Evolutionary conservation across 2,797 vertebrate species (phyloP), one percentile per base, ranked within the genome.

Genomic region (Simalia tracyae): DNA sequence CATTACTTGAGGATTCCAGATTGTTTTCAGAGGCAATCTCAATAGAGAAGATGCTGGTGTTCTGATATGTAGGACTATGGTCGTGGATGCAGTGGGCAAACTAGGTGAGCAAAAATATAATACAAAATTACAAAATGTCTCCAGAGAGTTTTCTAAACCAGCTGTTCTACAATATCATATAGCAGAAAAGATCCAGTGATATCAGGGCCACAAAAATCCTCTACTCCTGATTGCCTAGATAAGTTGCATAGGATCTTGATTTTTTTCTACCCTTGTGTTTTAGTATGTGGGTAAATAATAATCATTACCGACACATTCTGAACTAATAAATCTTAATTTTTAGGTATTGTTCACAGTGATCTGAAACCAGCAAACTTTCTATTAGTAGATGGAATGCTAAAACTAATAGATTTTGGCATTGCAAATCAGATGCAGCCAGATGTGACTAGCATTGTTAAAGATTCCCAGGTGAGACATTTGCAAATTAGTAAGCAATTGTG

Each of bases 361-460:
- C 96, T 99, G 96, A 99, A 99, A 96, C 99, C 99, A 84, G 99
- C 99, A 46, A 99, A 99, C 96, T 99, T 99, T 97, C 97, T 99
- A 87, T 98, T 99, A 59, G 99, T 99, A 95, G 99, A 99, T 87
- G 99, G 98, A 31, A 99, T 99, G 56, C 97, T 99, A 87, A 99
- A 99, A 95, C 94, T 99, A 84, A 99, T 99, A 89, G 99, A 99
- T 97, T 99, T 99, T 96, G 99, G 99, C 31, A 99, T 99, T 90
- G 98, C 99, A 91, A 99, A 99, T 95, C 98, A 98, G 97, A 99
- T 99, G 97, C 99, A 99, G 31, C 99, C 99, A 86, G 99, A 99
- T 96, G 98, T 99, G 81, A 99, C 99, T 0, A 99, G 99, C 97
- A 99, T 99, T 60, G 96, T 99, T 98, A 99, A 99, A 97, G 99